Evolutionary conservation across 2,113 vertebrate genomes (phyloP).

Genomic region (Chiloscyllium plagiosum): DNA sequence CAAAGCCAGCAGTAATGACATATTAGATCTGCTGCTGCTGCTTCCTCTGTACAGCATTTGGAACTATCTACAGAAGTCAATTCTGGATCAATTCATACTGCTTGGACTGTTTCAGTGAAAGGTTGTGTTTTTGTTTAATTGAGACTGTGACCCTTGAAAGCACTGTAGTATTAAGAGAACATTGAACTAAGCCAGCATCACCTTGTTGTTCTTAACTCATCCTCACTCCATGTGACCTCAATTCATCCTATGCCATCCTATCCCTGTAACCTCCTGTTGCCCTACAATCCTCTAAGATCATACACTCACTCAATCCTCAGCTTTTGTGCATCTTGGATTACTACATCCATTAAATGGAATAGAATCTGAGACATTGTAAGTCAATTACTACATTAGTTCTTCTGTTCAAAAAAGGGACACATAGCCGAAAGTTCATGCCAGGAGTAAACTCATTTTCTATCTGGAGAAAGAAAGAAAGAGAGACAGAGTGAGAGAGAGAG

Average conservation of each 20-base stretch:
- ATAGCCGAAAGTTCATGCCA: no score
- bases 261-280: not conserved
- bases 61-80: not conserved
- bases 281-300: not conserved
- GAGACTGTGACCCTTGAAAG: not conserved
- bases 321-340: not conserved
- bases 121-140: not conserved
- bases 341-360: no score
- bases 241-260: not conserved
- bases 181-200: not conserved
- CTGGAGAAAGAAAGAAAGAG: no score
- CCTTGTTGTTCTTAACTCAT: not conserved
- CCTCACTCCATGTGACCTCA: not conserved
- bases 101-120: not conserved
- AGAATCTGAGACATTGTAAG: no score
- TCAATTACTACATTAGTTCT: no score
- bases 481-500: no score
- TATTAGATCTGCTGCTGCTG: not conserved
- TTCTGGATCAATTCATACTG: not conserved
- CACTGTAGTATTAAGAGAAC: not conserved
- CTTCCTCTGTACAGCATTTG: not conserved
- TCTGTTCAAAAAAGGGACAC: no score
- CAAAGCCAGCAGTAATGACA: not conserved
- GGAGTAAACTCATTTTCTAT: no score
- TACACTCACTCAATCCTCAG: not conserved